phyloP scores from a whole-genome alignment of 2,797 vertebrate genomes.

The Malacoctenus gilli region DNA sequence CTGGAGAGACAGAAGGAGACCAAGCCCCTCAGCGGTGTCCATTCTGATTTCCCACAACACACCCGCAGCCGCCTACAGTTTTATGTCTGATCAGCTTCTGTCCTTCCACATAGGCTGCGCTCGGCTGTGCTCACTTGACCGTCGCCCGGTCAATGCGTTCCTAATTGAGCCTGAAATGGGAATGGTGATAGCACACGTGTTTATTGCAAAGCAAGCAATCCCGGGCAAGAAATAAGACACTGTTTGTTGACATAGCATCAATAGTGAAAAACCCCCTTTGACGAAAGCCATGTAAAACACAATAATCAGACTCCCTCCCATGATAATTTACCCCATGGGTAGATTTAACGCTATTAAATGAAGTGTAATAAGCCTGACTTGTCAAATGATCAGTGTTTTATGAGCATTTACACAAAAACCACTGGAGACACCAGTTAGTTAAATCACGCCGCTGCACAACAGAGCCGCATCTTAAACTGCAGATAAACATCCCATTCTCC shows the following conservation, averaged over 20 bases:
- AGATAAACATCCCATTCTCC: conserved; percentile 13
- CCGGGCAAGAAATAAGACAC: conserved; percentile 10
- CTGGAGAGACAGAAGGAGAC: conserved; percentile 24
- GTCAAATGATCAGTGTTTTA: conserved; percentile 65
- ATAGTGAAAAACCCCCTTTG: conserved; percentile 42
- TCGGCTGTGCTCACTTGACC: conserved; percentile 35
- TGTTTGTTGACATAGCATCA: conserved; percentile 44
- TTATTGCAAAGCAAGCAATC: conserved; percentile 23
- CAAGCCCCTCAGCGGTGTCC: conserved; percentile 13
- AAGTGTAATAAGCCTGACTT: conserved; percentile 54
- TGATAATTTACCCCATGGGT: conserved; percentile 61
- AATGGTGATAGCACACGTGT: conserved; percentile 22
- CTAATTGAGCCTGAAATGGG: conserved; percentile 58
- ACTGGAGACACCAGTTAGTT: conserved; percentile 43
- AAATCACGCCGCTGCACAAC: conserved; percentile 30
- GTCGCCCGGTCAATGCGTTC: conserved; percentile 17
- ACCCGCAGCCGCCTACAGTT: conserved; percentile 27
- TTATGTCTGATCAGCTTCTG: conserved; percentile 14
- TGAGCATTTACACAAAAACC: conserved; percentile 49
- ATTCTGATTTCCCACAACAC: conserved; percentile 31
- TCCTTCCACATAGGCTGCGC: conserved; percentile 10
- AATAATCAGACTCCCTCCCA: conserved; percentile 53
- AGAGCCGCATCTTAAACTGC: conserved; percentile 14
- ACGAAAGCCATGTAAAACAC: conserved; percentile 54
- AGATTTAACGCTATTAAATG: conserved; percentile 57